These are phyloP conservation scores for Camponotus fellah DNA, from an alignment of 2,888 invertebrate genomes.

Conservation along the genomic window DNA sequence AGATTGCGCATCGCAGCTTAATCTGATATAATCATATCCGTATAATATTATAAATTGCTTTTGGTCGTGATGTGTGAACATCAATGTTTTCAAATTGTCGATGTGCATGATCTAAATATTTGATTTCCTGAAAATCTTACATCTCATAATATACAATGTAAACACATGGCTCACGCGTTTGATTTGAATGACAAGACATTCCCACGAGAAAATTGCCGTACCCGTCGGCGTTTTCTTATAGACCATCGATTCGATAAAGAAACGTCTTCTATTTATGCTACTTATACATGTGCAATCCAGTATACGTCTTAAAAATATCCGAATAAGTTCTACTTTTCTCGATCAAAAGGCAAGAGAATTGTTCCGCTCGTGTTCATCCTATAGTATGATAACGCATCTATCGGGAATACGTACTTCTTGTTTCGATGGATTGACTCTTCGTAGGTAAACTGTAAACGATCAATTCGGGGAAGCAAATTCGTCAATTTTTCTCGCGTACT, in stretches of 20 bases:
- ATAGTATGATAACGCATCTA: slow-evolving; percentile 71
- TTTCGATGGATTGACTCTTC: slow-evolving; percentile 75
- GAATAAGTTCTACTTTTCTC: slow-evolving; percentile 74
- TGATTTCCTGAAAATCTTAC: background rate
- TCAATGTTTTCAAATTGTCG: background rate
- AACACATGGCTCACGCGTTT: background rate
- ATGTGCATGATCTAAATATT: background rate
- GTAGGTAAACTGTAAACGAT: slow-evolving; percentile 74
- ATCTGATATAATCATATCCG: slow-evolving; percentile 26
- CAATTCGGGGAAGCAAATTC: slow-evolving; percentile 59
- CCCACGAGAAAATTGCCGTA: slow-evolving; percentile 27
- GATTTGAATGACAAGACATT: slow-evolving; percentile 10
- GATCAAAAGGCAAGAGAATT: slow-evolving; percentile 77
- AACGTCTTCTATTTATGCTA: slow-evolving; percentile 70
- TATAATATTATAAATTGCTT: slow-evolving; percentile 30
- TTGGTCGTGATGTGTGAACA: slow-evolving; percentile 25
- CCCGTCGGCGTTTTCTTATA: slow-evolving; percentile 38
- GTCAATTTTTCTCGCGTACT: slow-evolving; percentile 10
- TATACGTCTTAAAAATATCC: slow-evolving; percentile 75
- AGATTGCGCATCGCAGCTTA: slow-evolving; percentile 25
- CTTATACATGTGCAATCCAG: slow-evolving; percentile 69
- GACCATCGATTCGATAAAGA: slow-evolving; percentile 62
- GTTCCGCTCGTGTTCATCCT: slow-evolving; percentile 75
- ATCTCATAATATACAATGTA: background rate
- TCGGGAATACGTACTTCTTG: slow-evolving; percentile 68